Base-by-base conservation (phyloP, 2,888 invertebrate species). In the Willowsia nigromaculata region DNA sequence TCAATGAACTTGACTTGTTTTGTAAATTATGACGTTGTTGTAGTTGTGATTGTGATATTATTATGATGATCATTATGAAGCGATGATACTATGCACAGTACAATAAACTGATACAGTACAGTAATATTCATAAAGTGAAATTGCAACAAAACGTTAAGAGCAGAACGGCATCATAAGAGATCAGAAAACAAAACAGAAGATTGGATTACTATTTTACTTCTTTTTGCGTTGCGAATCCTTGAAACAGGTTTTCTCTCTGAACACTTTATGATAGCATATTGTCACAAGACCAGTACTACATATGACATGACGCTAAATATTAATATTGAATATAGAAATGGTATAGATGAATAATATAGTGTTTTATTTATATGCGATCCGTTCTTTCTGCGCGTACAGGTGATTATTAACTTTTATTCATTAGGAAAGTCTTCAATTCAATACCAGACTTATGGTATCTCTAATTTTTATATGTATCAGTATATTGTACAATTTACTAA, bases 171-270 rank as follows among this genome's bases (percentile, higher is more conserved):
- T 74, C 47, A 33, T 53, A 40, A 74, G 40, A 50, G 30, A 22
- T n/a, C 56, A 30, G 78, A 78, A 78, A 53, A 27, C 80, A 71
- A 71, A 40, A 71, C 33, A 71, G 25, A 43, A n/a, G 37, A 68
- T 68, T 47, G 43, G 30, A 47, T 47, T 74, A 43, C 43, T 71
- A 71, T 2, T 50, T 18, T 74, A 47, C 11, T 47, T 18, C 68
- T 68, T n/a, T n/a, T 18, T 68, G 37, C n/a, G 11, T 5, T 9
- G 37, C 40, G 37, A 68, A 59, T 81, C 80, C 80, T 81, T 81
- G 80, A 81, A 82, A 82, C 82, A 82, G 82, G 82, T 82, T 82
- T 82, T 82, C 56, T 82, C 80, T 22, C 37, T 80, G 33, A 3
- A 65, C 30, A 65, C 5, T 37, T 33, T 1, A 9, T 2, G 6